Evolutionary conservation across 1,140 invertebrate genomes (phyloP).

Genomic region (Trichonephila inaurata): DNA sequence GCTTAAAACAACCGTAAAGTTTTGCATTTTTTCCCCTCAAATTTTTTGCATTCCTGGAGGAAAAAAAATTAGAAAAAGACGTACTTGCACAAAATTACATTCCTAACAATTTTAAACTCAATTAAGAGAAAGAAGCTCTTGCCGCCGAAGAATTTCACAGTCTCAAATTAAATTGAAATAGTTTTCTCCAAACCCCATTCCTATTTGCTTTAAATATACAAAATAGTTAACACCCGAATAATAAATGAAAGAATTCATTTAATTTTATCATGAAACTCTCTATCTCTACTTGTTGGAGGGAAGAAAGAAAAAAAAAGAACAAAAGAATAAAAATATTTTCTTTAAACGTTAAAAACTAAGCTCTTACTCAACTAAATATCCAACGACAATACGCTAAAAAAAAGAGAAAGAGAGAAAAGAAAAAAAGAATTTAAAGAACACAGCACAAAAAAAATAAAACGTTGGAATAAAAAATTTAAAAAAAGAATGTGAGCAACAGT

Average conservation of each 20-base stretch:
- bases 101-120: slow-evolving; percentile 37
- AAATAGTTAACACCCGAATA: slow-evolving; percentile 8
- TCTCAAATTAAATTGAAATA: slow-evolving; percentile 43
- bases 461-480: slow-evolving; percentile 54
- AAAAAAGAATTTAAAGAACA: slow-evolving; percentile 12
- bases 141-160: slow-evolving; percentile 4
- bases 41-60: slow-evolving; percentile 10
- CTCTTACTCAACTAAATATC: slow-evolving; percentile 27
- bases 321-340: no score
- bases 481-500: slow-evolving; percentile 64
- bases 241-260: slow-evolving; percentile 17
- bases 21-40: not conserved
- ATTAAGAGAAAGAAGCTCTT: slow-evolving; percentile 6
- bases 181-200: not conserved
- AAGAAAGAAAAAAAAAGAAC: not conserved
- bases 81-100: not conserved
- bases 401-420: not conserved
- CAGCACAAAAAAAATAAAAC: slow-evolving; percentile 36
- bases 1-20: not conserved
- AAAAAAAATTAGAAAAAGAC: not conserved
- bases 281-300: no score
- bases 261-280: slow-evolving; percentile 27
- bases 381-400: slow-evolving; percentile 32
- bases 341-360: slow-evolving; percentile 15
- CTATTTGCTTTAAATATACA: slow-evolving; percentile 4